Percentiles rank a stretch among this genome's conserved stretches.
Evolutionary conservation across 1,140 invertebrate genomes (phyloP).

Genomic region (Pseudomyrmex flavicornis): DNA sequence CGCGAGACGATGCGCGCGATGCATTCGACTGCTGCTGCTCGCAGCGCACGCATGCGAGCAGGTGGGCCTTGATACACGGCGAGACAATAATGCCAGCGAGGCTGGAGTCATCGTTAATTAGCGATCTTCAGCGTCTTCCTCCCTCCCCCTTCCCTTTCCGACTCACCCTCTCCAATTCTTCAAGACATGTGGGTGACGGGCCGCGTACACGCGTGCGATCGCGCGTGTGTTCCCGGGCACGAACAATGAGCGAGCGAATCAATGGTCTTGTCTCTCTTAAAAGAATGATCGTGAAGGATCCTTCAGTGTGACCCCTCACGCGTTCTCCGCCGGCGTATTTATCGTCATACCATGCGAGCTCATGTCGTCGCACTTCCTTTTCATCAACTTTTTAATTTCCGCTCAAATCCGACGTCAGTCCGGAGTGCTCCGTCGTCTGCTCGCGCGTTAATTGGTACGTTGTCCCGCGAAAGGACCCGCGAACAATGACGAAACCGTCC

Average conservation of each 20-base stretch:
- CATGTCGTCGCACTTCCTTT: constrained; percentile 1
- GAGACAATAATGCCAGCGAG: constrained; percentile 76
- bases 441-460: constrained; percentile 62
- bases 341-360: constrained; percentile 18
- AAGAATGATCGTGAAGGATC: constrained; percentile 63
- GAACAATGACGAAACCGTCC: constrained; percentile 29
- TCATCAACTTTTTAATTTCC: constrained; percentile 46
- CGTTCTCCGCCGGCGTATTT: constrained; percentile 50
- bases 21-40: constrained; percentile 70
- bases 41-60: constrained; percentile 66
- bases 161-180: constrained; percentile 3
- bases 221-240: constrained; percentile 58
- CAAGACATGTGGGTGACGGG: constrained; percentile 76
- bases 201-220: constrained; percentile 55
- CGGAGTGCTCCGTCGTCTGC: neutral
- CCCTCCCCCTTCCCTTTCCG: neutral
- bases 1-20: neutral
- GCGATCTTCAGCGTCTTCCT: constrained; percentile 74
- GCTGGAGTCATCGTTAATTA: constrained; percentile 81
- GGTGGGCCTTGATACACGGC: constrained; percentile 73
- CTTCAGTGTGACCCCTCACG: neutral
- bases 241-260: constrained; percentile 75
- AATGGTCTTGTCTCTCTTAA: constrained; percentile 74
- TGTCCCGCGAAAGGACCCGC: constrained; percentile 30
- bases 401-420: constrained; percentile 18